phyloP scores from a whole-genome alignment of 2,797 vertebrate species.

The Mormyrus hasselquistii region DNA sequence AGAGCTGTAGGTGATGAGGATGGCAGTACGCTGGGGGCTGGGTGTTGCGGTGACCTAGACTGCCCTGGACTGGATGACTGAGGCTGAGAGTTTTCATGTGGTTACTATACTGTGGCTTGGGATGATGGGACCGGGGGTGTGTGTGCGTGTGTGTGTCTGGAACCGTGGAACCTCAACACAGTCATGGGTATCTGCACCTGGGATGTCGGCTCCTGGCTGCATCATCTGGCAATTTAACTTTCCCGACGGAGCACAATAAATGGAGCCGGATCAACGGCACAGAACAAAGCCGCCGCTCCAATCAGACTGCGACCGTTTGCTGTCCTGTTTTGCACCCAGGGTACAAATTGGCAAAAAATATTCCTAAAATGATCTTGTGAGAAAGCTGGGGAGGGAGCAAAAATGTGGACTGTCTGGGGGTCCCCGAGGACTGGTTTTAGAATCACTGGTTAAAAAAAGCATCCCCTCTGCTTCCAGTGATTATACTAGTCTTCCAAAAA shows the following conservation, averaged over 20 bases:
- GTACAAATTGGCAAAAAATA: background rate
- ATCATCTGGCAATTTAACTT: background rate
- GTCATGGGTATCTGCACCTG: background rate
- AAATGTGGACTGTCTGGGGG: background rate
- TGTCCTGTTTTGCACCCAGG: background rate
- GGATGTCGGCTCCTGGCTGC: background rate
- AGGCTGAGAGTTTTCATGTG: slow-evolving; percentile 26
- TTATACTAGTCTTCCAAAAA: slow-evolving; percentile 22
- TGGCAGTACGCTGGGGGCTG: slow-evolving; percentile 23
- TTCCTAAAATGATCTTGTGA: background rate
- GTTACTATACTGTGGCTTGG: slow-evolving; percentile 20
- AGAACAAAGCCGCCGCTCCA: background rate
- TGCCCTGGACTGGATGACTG: slow-evolving; percentile 26
- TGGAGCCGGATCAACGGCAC: background rate
- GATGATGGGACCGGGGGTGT: slow-evolving; percentile 25
- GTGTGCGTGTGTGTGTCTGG: slow-evolving; percentile 32
- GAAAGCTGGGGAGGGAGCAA: background rate
- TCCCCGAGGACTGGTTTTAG: background rate
- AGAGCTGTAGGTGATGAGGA: slow-evolving; percentile 22
- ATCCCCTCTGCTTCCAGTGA: slow-evolving; percentile 11
- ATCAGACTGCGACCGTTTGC: background rate
- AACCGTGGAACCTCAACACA: slow-evolving; percentile 16
- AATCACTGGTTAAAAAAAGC: background rate
- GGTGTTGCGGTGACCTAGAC: slow-evolving; percentile 28
- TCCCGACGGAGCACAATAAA: background rate